These are phyloP conservation scores for Portunus trituberculatus DNA, from an alignment of 1,140 invertebrate species.

Conservation along the genomic window DNA sequence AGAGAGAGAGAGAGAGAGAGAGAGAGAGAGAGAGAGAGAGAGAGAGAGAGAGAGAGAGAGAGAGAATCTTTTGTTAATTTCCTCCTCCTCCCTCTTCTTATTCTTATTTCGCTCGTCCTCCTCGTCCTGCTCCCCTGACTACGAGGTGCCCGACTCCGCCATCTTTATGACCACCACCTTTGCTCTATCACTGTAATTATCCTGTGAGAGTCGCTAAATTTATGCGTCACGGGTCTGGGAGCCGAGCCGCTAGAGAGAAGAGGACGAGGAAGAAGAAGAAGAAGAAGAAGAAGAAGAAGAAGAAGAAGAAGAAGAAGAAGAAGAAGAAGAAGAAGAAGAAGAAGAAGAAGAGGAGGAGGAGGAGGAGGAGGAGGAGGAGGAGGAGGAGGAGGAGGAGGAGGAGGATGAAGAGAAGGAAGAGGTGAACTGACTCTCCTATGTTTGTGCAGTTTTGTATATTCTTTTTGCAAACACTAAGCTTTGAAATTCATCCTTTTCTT, in stretches of 20 bases:
- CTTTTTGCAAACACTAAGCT: too few species aligned
- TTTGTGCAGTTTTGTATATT: too few species aligned
- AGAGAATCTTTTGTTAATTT: neutral
- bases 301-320: neutral
- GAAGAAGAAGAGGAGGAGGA: neutral
- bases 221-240: too few species aligned
- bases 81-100: neutral
- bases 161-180: too few species aligned
- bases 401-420: neutral
- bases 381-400: neutral
- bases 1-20: neutral
- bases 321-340: neutral
- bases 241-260: neutral
- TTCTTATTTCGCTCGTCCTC: too few species aligned
- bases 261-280: neutral
- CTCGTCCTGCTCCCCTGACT: too few species aligned
- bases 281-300: neutral
- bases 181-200: too few species aligned
- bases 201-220: too few species aligned
- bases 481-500: too few species aligned
- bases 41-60: too few species aligned
- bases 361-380: neutral
- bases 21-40: neutral
- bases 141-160: too few species aligned
- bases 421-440: too few species aligned